phyloP scores from a whole-genome alignment of 2,797 vertebrate genomes.

The Rachycentron canadum region DNA sequence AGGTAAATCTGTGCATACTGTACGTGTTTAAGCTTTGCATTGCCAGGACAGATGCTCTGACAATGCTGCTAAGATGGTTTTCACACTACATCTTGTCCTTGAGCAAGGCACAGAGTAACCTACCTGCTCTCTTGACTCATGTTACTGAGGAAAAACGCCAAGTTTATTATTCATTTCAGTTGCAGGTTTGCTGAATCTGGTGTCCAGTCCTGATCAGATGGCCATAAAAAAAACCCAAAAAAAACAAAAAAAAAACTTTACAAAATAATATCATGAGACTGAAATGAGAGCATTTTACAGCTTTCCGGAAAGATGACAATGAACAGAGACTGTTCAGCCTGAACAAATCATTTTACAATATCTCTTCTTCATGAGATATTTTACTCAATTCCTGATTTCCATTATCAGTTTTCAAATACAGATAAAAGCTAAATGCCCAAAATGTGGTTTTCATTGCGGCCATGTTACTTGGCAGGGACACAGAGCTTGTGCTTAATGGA shows the following conservation, averaged over 20 bases:
- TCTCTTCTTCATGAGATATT: not conserved
- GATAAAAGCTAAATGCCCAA: not conserved
- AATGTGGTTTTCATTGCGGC: not conserved
- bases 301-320: not conserved
- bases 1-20: slow-evolving; percentile 66
- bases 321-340: not conserved
- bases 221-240: not conserved
- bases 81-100: too few relatives aligned
- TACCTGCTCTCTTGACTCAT: not conserved
- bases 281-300: not conserved
- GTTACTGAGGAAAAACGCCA: not conserved
- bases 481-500: slow-evolving; percentile 25
- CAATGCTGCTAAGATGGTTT: not conserved
- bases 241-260: not conserved
- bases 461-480: slow-evolving; percentile 12
- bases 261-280: not conserved
- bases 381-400: not conserved
- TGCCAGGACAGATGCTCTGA: not conserved
- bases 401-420: not conserved
- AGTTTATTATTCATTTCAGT: not conserved
- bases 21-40: too few relatives aligned
- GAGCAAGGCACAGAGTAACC: not conserved
- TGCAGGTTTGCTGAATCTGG: not conserved
- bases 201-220: not conserved
- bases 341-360: not conserved